Evolutionary conservation across 2,888 invertebrate species (phyloP).

Genomic region (Phytoseiulus persimilis): DNA sequence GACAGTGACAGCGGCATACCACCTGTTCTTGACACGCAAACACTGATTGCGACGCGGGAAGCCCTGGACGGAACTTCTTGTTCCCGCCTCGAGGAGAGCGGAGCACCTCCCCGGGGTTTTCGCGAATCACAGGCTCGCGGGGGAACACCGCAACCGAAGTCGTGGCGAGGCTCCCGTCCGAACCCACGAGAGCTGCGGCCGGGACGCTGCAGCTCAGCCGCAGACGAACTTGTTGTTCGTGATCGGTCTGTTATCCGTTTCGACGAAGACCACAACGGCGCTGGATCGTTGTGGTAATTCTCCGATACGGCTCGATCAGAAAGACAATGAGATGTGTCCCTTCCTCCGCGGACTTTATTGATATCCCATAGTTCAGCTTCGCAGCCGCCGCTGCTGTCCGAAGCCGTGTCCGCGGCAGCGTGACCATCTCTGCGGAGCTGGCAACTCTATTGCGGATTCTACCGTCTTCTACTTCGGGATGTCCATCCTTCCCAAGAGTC

Average conservation of each 20-base stretch:
- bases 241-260: background rate
- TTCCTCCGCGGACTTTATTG: background rate
- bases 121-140: background rate
- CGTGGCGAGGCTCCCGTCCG: too few species aligned
- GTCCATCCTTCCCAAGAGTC: background rate
- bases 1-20: background rate
- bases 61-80: background rate
- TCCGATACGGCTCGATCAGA: background rate
- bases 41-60: background rate
- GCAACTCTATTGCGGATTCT: background rate
- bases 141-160: too few species aligned
- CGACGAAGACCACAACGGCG: background rate
- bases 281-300: background rate
- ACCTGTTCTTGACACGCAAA: background rate
- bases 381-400: background rate
- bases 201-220: background rate
- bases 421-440: background rate
- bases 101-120: background rate
- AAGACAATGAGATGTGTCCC: background rate
- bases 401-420: background rate
- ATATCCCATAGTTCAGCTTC: background rate
- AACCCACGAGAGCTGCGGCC: too few species aligned
- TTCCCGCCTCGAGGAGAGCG: background rate
- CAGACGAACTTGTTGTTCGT: background rate
- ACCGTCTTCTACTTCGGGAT: background rate